A percentile compares a stretch with the other conserved stretches of the same genome.
Evolutionary conservation across 2,113 vertebrate genomes (phyloP).

Genomic region (Paratilapia polleni): DNA sequence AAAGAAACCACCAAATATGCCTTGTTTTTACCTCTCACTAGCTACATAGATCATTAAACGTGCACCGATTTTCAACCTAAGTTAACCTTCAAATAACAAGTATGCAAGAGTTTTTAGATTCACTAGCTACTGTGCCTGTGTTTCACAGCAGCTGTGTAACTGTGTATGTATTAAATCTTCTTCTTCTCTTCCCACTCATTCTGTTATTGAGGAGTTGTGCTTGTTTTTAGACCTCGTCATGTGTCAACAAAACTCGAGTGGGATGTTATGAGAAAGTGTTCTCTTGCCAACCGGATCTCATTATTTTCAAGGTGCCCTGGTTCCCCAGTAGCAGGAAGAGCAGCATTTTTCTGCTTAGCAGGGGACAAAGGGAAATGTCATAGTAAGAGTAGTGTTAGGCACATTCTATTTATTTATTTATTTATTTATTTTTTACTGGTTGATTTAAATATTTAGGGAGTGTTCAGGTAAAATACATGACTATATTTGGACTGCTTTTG

Average conservation of each 20-base stretch:
- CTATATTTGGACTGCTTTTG: background rate
- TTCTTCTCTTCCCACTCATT: background rate
- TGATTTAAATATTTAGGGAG: background rate
- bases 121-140: background rate
- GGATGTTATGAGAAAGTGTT: constrained; percentile 44
- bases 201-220: background rate
- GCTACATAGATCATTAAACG: background rate
- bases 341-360: background rate
- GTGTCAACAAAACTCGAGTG: constrained; percentile 51
- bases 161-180: background rate
- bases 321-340: constrained; percentile 24
- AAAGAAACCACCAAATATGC: background rate
- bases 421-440: background rate
- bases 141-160: background rate
- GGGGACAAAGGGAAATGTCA: constrained; percentile 5
- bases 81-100: background rate
- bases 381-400: background rate
- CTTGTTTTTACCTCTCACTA: background rate
- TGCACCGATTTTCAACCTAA: background rate
- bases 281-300: constrained; percentile 44
- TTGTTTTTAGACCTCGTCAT: constrained; percentile 53
- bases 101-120: background rate
- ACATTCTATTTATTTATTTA: background rate
- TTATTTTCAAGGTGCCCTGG: constrained; percentile 64
- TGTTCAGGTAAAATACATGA: background rate